Conservation (phyloP, 2,888 invertebrate genomes). For the Euspilapteryx auroguttella region DNA sequence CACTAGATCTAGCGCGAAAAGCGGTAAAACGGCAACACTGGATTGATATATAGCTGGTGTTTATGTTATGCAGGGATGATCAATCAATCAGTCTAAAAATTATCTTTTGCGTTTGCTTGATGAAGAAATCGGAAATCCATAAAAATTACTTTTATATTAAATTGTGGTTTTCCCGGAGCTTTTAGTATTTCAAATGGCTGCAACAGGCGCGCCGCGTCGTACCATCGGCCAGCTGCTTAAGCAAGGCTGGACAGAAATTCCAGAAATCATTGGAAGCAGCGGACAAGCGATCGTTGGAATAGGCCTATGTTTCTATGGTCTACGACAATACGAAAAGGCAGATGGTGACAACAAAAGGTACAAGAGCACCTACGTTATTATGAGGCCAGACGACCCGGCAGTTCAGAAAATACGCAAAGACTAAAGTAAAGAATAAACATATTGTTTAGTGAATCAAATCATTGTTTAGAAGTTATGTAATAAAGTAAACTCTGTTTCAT, state of each 20-base stretch:
- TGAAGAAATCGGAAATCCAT: no score
- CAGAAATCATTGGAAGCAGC: constrained; percentile 67
- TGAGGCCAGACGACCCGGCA: constrained; percentile 70
- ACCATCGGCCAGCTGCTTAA: constrained; percentile 31
- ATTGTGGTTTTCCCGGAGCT: no score
- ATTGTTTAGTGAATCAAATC: no score
- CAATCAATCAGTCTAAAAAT: no score
- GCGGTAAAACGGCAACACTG: constrained; percentile 5
- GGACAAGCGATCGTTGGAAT: constrained; percentile 63
- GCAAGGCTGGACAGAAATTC: constrained; percentile 68
- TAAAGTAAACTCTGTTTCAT: constrained; percentile 20
- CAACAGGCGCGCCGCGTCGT: constrained; percentile 23
- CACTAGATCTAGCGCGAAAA: no score
- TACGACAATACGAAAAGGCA: constrained; percentile 49
- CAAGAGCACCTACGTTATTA: constrained; percentile 64
- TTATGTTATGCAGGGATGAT: no score
- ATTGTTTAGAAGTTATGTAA: constrained; percentile 52
- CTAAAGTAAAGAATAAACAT: no score
- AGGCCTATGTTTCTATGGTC: constrained; percentile 40
- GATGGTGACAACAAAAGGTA: constrained; percentile 71
- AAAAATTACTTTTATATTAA: no score
- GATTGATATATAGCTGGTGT: no score
- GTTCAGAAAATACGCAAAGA: constrained; percentile 58
- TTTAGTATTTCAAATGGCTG: constrained; percentile 21
- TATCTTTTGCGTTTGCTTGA: no score